Evolutionary conservation across 2,888 invertebrate species (phyloP), one percentile per base, ranked within the genome.

Genomic region (Metacarcinus magister): DNA sequence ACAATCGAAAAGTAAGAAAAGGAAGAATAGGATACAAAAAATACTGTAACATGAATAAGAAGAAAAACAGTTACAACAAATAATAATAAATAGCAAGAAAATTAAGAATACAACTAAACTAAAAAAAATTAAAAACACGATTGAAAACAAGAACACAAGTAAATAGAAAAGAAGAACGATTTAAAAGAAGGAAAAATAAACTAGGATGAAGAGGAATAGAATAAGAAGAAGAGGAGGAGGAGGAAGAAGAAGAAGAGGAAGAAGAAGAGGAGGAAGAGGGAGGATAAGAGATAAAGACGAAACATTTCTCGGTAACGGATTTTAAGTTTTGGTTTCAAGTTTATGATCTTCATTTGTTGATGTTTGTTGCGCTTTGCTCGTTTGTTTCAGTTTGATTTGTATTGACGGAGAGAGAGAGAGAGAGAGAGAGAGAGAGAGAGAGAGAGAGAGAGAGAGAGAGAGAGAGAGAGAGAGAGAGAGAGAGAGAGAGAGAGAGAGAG

Each of bases 281-380:
- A 19, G 23, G 2, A 67, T 3, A 67, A 7, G 67, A 67, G n/a
- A 0, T 2, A n/a, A 67, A n/a, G 67, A 67, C 7, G n/a, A 67
- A n/a, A n/a, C 23, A 23, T 23, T 4, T 19, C 19, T n/a, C 4
- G 23, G 67, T 67, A n/a, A 19, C 5, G n/a, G n/a, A 4, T 67
- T 67, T 67, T 5, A 67, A n/a, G 23, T n/a, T 67, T 67, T n/a
- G n/a, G 3, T 19, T 8, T 5, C 16, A 67, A 67, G 4, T 23
- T 67, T 67, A 67, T n/a, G 67, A n/a, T n/a, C n/a, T 67, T 67
- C n/a, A 67, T 67, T 67, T 67, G 67, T n/a, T 67, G 67, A n/a
- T n/a, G 67, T 67, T 67, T 67, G 67, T 67, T 67, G 0, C 16
- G 43, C 43, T 19, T 46, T 39, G 8, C 43, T 46, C 13, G 23